A percentile compares a stretch with the other conserved stretches of the same genome.
Conservation (phyloP, 2,797 vertebrate genomes). For the Salmo trutta region DNA sequence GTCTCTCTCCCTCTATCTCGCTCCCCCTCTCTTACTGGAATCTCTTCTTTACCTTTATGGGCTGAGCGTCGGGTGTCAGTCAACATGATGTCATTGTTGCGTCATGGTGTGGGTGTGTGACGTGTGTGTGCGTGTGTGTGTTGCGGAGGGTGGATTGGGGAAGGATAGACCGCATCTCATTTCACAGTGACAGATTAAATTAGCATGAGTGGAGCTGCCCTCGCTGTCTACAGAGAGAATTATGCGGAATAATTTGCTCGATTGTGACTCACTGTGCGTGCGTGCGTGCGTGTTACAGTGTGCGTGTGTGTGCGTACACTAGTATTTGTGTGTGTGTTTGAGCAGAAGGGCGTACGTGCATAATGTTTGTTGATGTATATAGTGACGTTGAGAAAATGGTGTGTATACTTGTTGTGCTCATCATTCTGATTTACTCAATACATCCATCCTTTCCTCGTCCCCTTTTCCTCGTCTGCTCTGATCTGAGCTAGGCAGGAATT, state of each 20-base stretch:
- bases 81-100: neutral
- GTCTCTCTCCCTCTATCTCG: neutral
- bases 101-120: neutral
- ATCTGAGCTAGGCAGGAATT: too few species aligned
- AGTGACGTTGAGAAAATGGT: too few species aligned
- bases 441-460: too few species aligned
- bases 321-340: neutral
- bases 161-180: constrained; percentile 26
- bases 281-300: neutral
- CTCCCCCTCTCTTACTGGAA: neutral
- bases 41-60: neutral
- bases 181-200: constrained; percentile 46
- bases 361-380: neutral
- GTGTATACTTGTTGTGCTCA: too few species aligned
- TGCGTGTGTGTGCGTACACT: constrained; percentile 9
- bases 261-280: constrained; percentile 28
- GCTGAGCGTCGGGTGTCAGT: neutral
- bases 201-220: constrained; percentile 25
- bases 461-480: too few species aligned
- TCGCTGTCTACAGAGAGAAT: constrained; percentile 20
- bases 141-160: constrained; percentile 28
- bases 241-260: constrained; percentile 36
- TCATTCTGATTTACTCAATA: too few species aligned
- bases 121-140: neutral
- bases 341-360: neutral